Evolutionary conservation across 2,888 invertebrate genomes (phyloP).

Genomic region (Andrena marginata): DNA sequence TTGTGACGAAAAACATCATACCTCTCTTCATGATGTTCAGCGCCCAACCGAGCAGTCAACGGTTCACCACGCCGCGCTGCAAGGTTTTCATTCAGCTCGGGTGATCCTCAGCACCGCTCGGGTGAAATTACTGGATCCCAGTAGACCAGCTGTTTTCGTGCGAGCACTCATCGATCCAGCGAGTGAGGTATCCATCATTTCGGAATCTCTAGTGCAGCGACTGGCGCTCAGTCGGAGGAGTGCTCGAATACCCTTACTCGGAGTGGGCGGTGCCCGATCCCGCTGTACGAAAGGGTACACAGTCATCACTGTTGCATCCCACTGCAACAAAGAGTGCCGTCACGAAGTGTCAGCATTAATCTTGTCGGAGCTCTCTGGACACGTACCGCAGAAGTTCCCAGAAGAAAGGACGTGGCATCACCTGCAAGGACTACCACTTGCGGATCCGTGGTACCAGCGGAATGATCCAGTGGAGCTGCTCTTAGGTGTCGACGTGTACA

Average conservation of each 20-base stretch:
- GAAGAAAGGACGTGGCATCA: not conserved
- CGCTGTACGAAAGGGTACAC: not conserved
- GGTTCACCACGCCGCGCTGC: not conserved
- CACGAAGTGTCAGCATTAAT: too few relatives aligned
- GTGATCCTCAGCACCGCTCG: not conserved
- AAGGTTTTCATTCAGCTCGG: too few relatives aligned
- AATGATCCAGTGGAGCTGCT: not conserved
- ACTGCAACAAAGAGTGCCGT: too few relatives aligned
- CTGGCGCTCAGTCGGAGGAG: not conserved
- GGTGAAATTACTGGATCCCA: not conserved
- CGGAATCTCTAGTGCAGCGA: not conserved
- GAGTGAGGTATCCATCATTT: not conserved
- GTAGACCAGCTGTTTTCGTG: not conserved
- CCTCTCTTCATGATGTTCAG: not conserved
- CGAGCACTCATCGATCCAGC: not conserved
- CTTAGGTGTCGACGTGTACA: not conserved
- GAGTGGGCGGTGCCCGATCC: not conserved
- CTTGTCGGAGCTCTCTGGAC: not conserved
- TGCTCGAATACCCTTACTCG: not conserved
- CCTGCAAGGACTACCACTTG: too few relatives aligned
- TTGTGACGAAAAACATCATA: not conserved
- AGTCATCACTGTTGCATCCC: accelerated
- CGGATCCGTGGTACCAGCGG: not conserved
- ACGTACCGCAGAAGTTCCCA: not conserved
- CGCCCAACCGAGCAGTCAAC: not conserved